A percentile compares a stretch with the other conserved stretches of the same genome.
Evolutionary conservation across 1,140 invertebrate genomes (phyloP).

Genomic region (Heliothis virescens): DNA sequence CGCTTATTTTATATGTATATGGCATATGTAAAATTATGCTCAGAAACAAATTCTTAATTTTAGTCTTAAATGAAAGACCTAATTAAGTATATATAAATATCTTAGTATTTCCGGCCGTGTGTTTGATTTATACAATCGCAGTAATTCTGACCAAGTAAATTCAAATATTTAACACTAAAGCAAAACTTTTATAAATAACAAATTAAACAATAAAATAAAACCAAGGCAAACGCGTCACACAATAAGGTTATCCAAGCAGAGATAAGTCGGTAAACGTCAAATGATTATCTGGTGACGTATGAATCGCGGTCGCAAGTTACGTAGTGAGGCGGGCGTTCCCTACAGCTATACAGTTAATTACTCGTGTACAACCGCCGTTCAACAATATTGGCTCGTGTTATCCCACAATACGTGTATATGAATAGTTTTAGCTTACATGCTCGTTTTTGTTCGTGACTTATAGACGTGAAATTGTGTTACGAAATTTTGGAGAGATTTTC

Average conservation of each 20-base stretch:
- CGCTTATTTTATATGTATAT: neutral
- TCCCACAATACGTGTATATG: slow-evolving; percentile 38
- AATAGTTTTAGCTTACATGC: slow-evolving; percentile 21
- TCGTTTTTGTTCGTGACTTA: slow-evolving; percentile 26
- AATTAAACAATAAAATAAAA: slow-evolving; percentile 5
- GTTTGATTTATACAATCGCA: neutral
- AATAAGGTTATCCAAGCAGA: slow-evolving; percentile 12
- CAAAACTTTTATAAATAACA: neutral
- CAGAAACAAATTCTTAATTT: neutral
- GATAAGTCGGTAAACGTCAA: slow-evolving; percentile 21
- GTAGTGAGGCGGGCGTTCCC: slow-evolving; percentile 33
- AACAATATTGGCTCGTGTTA: slow-evolving; percentile 59
- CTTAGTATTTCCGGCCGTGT: too few relatives aligned
- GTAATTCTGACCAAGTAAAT: neutral
- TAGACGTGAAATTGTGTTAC: slow-evolving; percentile 6
- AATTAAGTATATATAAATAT: neutral
- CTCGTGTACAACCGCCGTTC: slow-evolving; percentile 51
- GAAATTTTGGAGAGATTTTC: neutral
- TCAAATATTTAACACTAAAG: neutral
- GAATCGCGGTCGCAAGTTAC: slow-evolving; percentile 33
- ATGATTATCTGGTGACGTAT: slow-evolving; percentile 9
- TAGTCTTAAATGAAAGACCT: neutral
- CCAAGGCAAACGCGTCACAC: neutral
- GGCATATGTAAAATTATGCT: neutral
- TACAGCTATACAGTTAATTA: slow-evolving; percentile 59